Evolutionary conservation across 2,797 vertebrate species (phyloP).

Genomic region (Crax fasciolata): DNA sequence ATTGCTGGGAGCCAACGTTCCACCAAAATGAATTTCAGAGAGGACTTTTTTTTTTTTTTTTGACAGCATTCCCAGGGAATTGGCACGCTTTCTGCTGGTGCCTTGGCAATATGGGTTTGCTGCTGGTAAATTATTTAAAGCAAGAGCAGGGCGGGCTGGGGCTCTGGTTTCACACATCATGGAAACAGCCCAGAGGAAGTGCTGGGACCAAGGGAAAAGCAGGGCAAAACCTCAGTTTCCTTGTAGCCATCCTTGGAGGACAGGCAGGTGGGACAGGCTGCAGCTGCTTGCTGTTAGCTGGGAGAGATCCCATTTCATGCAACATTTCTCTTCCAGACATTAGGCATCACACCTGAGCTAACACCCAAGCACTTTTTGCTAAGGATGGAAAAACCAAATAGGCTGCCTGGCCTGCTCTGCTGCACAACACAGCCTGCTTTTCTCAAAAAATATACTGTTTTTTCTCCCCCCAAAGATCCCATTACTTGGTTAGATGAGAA

Average conservation of each 20-base stretch:
- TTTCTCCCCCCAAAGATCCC: neutral
- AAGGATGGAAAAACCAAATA: neutral
- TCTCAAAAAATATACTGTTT: neutral
- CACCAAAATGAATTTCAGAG: conserved; percentile 77
- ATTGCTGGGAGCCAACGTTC: conserved; percentile 80
- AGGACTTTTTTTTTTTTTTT: neutral
- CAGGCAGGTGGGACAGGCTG: neutral
- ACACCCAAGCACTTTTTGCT: neutral
- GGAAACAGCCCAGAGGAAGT: neutral
- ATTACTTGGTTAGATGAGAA: neutral
- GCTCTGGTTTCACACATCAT: conserved; percentile 45
- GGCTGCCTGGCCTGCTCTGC: neutral
- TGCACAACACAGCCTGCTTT: too few species aligned
- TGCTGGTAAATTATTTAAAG: conserved; percentile 84
- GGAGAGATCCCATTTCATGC: neutral
- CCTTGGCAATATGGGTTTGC: conserved; percentile 84
- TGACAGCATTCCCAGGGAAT: conserved; percentile 71
- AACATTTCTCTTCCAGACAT: neutral
- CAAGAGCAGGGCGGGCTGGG: conserved; percentile 37
- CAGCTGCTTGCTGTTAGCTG: neutral
- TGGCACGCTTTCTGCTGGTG: conserved; percentile 81
- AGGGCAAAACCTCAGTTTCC: neutral
- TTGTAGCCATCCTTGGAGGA: neutral
- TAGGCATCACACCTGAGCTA: accelerated
- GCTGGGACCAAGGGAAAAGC: neutral